Conservation (phyloP, 1,140 invertebrate species). For the Bombus polaris region DNA sequence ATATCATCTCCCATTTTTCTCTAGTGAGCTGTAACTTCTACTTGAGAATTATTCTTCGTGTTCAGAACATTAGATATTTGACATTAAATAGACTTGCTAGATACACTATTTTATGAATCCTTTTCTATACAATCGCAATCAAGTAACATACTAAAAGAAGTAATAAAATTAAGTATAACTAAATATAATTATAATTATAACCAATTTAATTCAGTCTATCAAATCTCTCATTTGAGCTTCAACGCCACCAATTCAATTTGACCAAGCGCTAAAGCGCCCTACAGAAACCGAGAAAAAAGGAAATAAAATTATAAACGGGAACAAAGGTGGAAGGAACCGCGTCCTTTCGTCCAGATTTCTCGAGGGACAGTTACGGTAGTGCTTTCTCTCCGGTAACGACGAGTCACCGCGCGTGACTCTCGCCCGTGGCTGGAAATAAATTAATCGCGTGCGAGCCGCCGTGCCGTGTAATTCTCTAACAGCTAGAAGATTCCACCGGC, state of each 20-base stretch:
- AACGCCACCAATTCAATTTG: background rate
- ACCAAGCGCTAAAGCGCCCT: background rate
- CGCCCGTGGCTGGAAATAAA: constrained; percentile 58
- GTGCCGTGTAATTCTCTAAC: constrained; percentile 53
- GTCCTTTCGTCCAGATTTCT: constrained; percentile 54
- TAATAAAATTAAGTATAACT: background rate
- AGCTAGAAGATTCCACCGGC: constrained; percentile 45
- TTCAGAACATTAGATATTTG: too few species aligned
- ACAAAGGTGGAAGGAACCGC: background rate
- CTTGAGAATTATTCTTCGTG: too few species aligned
- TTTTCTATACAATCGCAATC: too few species aligned
- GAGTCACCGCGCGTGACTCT: constrained; percentile 5
- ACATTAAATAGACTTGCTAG: too few species aligned
- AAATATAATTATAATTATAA: background rate
- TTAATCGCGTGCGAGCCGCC: constrained; percentile 60
- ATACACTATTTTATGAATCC: too few species aligned
- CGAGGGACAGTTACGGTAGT: constrained; percentile 28
- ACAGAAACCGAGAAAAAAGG: background rate
- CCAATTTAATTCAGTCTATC: background rate
- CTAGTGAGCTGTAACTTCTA: too few species aligned
- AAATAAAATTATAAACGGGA: background rate
- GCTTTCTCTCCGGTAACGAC: background rate
- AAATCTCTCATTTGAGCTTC: background rate
- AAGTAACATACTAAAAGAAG: too few species aligned
- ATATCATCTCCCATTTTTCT: too few species aligned